Conservation (phyloP, 2,113 vertebrate species). For the Quiscalus mexicanus region DNA sequence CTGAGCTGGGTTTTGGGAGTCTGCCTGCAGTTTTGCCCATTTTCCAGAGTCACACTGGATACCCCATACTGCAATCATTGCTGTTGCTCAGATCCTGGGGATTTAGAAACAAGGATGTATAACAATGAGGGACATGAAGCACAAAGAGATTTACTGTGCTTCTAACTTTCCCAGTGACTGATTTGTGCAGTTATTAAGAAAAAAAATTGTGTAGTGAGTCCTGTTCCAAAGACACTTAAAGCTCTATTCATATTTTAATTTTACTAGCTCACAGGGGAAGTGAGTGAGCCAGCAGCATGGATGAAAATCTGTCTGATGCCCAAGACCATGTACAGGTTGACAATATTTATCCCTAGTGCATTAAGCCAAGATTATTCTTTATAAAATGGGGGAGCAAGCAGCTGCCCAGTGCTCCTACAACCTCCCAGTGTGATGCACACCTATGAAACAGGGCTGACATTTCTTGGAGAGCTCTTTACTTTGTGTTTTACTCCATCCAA, state of each 20-base stretch:
- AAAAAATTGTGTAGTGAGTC: neutral
- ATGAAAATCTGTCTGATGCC: neutral
- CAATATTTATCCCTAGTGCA: neutral
- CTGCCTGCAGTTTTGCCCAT: rapidly evolving
- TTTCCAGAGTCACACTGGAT: neutral
- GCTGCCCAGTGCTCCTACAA: neutral
- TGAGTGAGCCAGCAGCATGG: neutral
- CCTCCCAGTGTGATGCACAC: neutral
- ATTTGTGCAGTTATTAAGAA: neutral
- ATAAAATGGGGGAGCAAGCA: neutral
- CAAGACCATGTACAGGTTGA: neutral
- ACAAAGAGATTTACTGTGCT: neutral
- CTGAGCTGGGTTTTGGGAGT: neutral
- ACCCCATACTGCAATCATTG: neutral
- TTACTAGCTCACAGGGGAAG: neutral
- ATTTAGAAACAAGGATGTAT: neutral
- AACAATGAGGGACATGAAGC: neutral
- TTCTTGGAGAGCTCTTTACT: neutral
- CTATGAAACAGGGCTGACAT: neutral
- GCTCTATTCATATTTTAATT: constrained; percentile 22
- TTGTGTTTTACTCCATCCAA: neutral
- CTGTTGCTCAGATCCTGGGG: neutral
- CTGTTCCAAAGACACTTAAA: neutral
- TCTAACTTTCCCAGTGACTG: neutral
- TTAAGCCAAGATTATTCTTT: neutral